Conservation (phyloP, 2,888 invertebrate species). For the Pseudococcus longispinus region DNA sequence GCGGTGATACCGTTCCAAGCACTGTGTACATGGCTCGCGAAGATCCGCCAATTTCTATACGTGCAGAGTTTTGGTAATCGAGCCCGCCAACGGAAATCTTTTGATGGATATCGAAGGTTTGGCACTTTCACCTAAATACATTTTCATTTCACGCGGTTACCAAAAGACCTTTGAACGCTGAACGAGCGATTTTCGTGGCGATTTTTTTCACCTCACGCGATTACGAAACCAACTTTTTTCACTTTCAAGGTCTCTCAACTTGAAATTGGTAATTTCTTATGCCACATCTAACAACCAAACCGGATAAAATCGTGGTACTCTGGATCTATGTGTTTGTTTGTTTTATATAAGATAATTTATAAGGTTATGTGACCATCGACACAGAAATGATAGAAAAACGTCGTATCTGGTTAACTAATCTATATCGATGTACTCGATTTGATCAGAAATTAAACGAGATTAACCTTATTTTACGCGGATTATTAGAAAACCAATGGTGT, state of each 20-base stretch:
- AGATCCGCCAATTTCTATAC: conserved; percentile 4
- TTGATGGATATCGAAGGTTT: not conserved
- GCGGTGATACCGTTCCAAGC: not conserved
- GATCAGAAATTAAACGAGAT: not conserved
- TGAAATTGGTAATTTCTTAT: not conserved
- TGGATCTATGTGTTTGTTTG: not conserved
- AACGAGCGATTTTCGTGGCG: not conserved
- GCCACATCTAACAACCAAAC: not conserved
- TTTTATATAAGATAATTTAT: not conserved
- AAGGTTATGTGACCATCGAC: not conserved
- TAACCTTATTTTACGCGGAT: not conserved
- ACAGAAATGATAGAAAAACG: not conserved
- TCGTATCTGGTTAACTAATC: not conserved
- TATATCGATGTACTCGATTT: not conserved
- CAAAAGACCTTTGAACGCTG: not conserved
- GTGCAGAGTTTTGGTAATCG: conserved; percentile 8
- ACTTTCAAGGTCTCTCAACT: not conserved
- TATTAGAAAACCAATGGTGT: not conserved
- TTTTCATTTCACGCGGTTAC: not conserved
- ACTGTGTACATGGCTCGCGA: not conserved
- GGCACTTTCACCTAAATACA: not conserved
- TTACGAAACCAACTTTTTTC: not conserved
- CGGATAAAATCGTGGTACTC: not conserved
- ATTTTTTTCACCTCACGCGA: not conserved
- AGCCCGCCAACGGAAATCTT: not conserved